Conservation (phyloP, 1,140 invertebrate genomes). For the Megalopta genalis region DNA sequence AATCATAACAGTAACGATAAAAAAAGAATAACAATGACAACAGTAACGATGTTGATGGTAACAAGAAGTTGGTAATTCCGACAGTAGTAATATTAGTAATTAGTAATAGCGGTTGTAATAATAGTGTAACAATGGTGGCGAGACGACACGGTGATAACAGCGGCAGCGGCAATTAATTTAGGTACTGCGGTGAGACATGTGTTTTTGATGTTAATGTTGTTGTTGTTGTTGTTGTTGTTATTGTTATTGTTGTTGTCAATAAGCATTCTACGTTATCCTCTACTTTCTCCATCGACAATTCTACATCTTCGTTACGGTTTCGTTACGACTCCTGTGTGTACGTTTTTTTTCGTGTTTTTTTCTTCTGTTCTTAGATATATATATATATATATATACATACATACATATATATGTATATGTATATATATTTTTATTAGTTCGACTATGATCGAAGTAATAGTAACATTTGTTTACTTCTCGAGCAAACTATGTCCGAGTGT, state of each 20-base stretch:
- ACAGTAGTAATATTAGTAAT: slow-evolving; percentile 10
- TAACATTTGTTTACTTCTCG: slow-evolving; percentile 32
- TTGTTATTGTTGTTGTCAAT: slow-evolving; percentile 25
- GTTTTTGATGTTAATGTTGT: slow-evolving; percentile 21
- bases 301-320: slow-evolving; percentile 40
- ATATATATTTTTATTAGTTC: slow-evolving; percentile 3
- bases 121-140: slow-evolving; percentile 38
- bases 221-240: slow-evolving; percentile 30
- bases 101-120: slow-evolving; percentile 29
- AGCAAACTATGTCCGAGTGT: slow-evolving; percentile 28
- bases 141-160: slow-evolving; percentile 25
- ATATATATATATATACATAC: too few species aligned
- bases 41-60: slow-evolving; percentile 43
- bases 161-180: slow-evolving; percentile 17
- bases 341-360: slow-evolving; percentile 1
- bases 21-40: slow-evolving; percentile 31
- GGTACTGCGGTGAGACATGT: slow-evolving; percentile 44
- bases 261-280: slow-evolving; percentile 51
- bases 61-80: slow-evolving; percentile 39
- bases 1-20: background rate
- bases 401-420: too few species aligned
- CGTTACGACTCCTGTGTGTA: slow-evolving; percentile 17
- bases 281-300: slow-evolving; percentile 32
- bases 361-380: background rate
- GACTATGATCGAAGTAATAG: slow-evolving; percentile 42